A percentile compares a stretch with the other conserved stretches of the same genome.
Evolutionary conservation across 2,888 invertebrate species (phyloP).

Genomic region (Acleris sparsana): DNA sequence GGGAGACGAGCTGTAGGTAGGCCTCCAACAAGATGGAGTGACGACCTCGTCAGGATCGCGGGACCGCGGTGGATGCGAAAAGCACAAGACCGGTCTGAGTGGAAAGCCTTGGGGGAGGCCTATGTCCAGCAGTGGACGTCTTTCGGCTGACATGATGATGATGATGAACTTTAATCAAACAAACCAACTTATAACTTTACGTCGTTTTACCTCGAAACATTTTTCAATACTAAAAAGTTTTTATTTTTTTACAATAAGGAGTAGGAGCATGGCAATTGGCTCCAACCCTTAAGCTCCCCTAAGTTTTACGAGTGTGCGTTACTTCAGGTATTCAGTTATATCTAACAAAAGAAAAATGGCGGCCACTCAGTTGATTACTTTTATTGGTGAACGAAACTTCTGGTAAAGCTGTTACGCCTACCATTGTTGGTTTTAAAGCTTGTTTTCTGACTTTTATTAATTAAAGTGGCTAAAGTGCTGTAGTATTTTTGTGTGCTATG

Average conservation of each 20-base stretch:
- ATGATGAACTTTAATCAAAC: too few relatives aligned
- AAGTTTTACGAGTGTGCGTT: slow-evolving; percentile 5
- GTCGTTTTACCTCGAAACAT: not conserved
- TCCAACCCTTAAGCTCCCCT: slow-evolving; percentile 9
- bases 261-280: not conserved
- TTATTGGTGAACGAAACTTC: slow-evolving; percentile 27
- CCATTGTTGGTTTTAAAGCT: not conserved
- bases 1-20: too few relatives aligned
- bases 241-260: not conserved
- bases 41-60: too few relatives aligned
- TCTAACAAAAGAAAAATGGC: slow-evolving; percentile 29
- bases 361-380: slow-evolving; percentile 23
- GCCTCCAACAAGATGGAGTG: too few relatives aligned
- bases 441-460: slow-evolving; percentile 13
- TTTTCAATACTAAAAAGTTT: not conserved
- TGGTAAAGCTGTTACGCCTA: slow-evolving; percentile 5
- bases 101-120: too few relatives aligned
- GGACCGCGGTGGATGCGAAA: too few relatives aligned
- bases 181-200: too few relatives aligned
- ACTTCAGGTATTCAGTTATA: slow-evolving; percentile 20
- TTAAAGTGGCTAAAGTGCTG: not conserved
- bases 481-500: too few relatives aligned
- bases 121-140: too few relatives aligned
- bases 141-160: too few relatives aligned
- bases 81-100: too few relatives aligned